A percentile compares a stretch with the other conserved stretches of the same genome.
Evolutionary conservation across 1,140 invertebrate genomes (phyloP).

Genomic region (Meteorus sp.): DNA sequence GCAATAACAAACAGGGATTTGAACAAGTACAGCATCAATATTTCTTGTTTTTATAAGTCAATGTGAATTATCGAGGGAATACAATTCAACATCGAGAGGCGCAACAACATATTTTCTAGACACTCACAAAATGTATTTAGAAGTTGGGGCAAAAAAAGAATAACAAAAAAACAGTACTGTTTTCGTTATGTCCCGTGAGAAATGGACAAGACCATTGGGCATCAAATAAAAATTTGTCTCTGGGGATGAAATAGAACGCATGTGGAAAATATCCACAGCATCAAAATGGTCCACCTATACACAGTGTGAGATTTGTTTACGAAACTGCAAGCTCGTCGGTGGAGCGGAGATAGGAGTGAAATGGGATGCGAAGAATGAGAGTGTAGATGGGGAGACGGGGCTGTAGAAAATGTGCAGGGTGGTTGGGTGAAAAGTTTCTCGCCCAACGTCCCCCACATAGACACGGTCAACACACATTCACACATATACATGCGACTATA

Average conservation of each 20-base stretch:
- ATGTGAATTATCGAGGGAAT: too few species aligned
- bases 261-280: slow-evolving; percentile 5
- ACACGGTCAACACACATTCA: background rate
- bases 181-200: background rate
- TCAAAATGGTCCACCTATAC: slow-evolving; percentile 18
- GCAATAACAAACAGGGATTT: too few species aligned
- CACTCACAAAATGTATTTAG: background rate
- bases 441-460: background rate
- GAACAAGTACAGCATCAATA: too few species aligned
- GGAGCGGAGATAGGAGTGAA: slow-evolving; percentile 9
- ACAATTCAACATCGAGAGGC: too few species aligned
- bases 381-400: background rate
- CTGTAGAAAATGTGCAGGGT: background rate
- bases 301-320: slow-evolving; percentile 25
- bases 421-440: slow-evolving; percentile 2
- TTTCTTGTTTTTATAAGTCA: too few species aligned
- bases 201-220: background rate
- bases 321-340: slow-evolving; percentile 19
- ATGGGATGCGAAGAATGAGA: background rate
- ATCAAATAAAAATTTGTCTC: slow-evolving; percentile 23
- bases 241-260: background rate
- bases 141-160: slow-evolving; percentile 1
- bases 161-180: slow-evolving; percentile 12
- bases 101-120: too few species aligned
- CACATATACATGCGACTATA: background rate